phyloP scores from a whole-genome alignment of 2,113 vertebrate genomes.

The Lota lota region DNA sequence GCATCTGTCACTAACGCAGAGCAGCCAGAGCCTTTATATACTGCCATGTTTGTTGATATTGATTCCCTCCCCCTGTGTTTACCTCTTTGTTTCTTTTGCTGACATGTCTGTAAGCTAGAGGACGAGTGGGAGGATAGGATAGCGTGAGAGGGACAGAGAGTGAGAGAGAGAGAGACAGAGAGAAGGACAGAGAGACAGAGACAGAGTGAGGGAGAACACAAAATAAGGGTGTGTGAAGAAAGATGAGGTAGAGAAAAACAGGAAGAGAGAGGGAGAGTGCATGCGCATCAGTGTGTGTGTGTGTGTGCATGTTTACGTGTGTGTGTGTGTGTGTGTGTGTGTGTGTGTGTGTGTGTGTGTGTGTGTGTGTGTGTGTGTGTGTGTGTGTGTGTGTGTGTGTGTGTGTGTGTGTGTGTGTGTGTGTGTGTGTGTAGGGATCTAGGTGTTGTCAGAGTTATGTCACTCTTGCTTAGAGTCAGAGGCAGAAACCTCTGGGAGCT shows the following conservation, averaged over 20 bases:
- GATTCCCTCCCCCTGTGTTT: constrained; percentile 27
- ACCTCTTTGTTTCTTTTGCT: constrained; percentile 34
- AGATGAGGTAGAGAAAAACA: background rate
- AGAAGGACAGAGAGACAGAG: background rate
- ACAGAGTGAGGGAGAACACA: too few species aligned
- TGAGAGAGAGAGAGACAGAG: background rate
- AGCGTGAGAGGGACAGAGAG: constrained; percentile 16
- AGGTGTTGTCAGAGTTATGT: constrained; percentile 73
- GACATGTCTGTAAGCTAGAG: constrained; percentile 52
- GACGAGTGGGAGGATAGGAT: constrained; percentile 2
- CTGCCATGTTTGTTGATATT: constrained; percentile 24
- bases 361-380: background rate
- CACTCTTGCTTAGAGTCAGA: constrained; percentile 72
- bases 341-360: constrained; percentile 8
- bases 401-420: constrained; percentile 19
- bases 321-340: constrained; percentile 6
- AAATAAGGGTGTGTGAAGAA: too few species aligned
- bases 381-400: constrained; percentile 1
- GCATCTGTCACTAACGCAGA: constrained; percentile 37
- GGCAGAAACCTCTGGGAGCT: constrained; percentile 63
- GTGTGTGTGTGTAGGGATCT: constrained; percentile 16
- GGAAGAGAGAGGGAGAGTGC: constrained; percentile 25
- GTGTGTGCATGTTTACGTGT: background rate
- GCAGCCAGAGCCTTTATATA: constrained; percentile 4
- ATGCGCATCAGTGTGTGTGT: background rate